Evolutionary conservation across 2,888 invertebrate genomes (phyloP).

Genomic region (Trachelus tabidus): DNA sequence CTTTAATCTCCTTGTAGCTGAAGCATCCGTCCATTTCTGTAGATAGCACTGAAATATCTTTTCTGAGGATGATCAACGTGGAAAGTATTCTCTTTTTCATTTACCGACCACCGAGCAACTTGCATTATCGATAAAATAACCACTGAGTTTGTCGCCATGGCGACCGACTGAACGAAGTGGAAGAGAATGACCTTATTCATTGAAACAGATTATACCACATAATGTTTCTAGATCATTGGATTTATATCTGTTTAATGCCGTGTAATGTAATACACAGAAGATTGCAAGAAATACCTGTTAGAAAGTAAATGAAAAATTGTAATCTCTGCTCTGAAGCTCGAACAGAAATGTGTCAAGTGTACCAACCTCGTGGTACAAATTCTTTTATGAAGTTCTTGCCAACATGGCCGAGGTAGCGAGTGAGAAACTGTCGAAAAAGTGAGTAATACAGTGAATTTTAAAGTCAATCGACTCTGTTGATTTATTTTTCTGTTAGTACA

Average conservation of each 20-base stretch:
- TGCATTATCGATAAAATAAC: background rate
- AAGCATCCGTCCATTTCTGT: conserved; percentile 51
- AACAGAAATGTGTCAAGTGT: background rate
- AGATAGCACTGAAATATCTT: background rate
- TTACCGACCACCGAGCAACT: background rate
- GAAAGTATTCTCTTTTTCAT: background rate
- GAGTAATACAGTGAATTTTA: conserved; percentile 59
- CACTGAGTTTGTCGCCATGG: background rate
- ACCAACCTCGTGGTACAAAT: conserved; percentile 12
- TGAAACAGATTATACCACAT: background rate
- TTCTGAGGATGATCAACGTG: background rate
- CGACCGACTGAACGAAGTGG: background rate
- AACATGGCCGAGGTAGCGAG: conserved; percentile 71
- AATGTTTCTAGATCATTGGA: background rate
- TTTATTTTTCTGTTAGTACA: background rate
- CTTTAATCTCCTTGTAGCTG: conserved; percentile 49
- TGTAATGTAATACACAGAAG: background rate
- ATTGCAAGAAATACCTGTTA: background rate
- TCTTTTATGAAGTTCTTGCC: conserved; percentile 33
- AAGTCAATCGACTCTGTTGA: background rate
- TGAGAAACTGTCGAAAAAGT: conserved; percentile 79
- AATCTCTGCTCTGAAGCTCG: background rate
- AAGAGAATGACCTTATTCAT: background rate
- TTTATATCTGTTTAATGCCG: too few relatives aligned
- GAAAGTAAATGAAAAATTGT: background rate